Percentiles rank a stretch among this genome's conserved stretches.
Conservation (phyloP, 2,797 vertebrate genomes). For the Pogoniulus pusillus region DNA sequence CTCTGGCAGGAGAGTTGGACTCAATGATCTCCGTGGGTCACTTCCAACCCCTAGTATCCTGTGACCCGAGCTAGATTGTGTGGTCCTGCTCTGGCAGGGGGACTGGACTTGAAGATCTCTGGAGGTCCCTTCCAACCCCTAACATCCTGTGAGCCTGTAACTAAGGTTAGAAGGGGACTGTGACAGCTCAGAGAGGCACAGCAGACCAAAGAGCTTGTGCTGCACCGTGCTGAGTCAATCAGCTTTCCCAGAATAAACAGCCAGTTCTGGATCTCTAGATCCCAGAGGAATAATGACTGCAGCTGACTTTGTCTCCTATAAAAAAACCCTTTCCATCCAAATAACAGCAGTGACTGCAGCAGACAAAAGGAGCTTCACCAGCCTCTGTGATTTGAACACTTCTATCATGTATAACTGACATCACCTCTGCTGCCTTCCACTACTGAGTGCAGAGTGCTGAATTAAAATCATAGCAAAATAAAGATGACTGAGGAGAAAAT, state of each 20-base stretch:
- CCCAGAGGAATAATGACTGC: neutral
- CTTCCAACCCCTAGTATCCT: too few species aligned
- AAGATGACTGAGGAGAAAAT: neutral
- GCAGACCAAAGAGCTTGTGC: neutral
- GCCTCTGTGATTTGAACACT: neutral
- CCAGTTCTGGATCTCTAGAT: neutral
- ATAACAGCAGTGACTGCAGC: neutral
- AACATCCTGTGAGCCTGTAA: too few species aligned
- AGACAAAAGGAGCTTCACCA: neutral
- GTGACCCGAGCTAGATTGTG: too few species aligned
- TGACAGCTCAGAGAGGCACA: neutral
- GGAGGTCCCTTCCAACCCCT: too few species aligned
- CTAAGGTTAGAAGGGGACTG: neutral
- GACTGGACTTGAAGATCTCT: too few species aligned
- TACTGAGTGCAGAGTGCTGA: neutral
- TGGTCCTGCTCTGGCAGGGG: too few species aligned
- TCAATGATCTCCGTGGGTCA: too few species aligned
- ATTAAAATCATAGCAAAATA: neutral
- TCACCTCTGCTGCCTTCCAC: neutral
- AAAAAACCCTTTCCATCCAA: neutral
- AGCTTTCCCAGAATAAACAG: constrained; percentile 19
- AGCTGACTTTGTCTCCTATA: constrained; percentile 19
- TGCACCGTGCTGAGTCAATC: neutral
- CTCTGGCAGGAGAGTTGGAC: too few species aligned
- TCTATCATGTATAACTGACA: neutral